These are phyloP conservation scores for Drosophila percnosoma DNA, from an alignment of 2,888 invertebrate genomes.

Conservation along the genomic window DNA sequence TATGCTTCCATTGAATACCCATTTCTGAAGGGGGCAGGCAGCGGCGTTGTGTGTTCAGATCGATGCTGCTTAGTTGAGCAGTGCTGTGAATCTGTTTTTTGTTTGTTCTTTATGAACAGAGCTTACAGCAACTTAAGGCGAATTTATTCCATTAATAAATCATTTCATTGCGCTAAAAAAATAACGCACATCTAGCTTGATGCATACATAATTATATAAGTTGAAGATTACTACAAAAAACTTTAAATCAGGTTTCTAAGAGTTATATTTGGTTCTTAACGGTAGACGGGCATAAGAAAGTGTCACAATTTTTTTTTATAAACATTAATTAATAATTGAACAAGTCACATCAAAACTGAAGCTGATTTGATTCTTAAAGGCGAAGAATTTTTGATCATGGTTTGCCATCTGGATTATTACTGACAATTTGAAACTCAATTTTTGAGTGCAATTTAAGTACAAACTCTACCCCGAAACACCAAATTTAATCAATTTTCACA, in stretches of 20 bases:
- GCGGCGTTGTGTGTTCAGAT: slow-evolving; percentile 4
- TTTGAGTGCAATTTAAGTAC: not conserved
- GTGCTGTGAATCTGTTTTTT: not conserved
- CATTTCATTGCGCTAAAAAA: not conserved
- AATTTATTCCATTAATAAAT: not conserved
- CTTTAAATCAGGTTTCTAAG: not conserved
- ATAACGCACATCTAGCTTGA: not conserved
- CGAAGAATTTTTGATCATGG: not conserved
- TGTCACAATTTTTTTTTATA: not conserved
- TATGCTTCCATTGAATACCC: slow-evolving; percentile 14
- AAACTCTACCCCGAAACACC: not conserved
- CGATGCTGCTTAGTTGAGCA: slow-evolving; percentile 1
- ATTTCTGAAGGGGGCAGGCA: slow-evolving; percentile 27
- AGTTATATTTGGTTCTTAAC: not conserved
- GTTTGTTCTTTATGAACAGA: slow-evolving; percentile 3
- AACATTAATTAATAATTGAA: not conserved
- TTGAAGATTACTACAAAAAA: not conserved
- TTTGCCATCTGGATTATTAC: not conserved
- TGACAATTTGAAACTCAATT: not conserved
- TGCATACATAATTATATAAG: not conserved
- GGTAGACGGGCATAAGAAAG: not conserved
- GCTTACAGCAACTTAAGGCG: not conserved
- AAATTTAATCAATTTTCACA: not conserved
- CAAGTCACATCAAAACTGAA: not conserved
- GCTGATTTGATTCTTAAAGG: not conserved